Evolutionary conservation across 2,113 vertebrate genomes (phyloP).

Genomic region (Serinus canaria): DNA sequence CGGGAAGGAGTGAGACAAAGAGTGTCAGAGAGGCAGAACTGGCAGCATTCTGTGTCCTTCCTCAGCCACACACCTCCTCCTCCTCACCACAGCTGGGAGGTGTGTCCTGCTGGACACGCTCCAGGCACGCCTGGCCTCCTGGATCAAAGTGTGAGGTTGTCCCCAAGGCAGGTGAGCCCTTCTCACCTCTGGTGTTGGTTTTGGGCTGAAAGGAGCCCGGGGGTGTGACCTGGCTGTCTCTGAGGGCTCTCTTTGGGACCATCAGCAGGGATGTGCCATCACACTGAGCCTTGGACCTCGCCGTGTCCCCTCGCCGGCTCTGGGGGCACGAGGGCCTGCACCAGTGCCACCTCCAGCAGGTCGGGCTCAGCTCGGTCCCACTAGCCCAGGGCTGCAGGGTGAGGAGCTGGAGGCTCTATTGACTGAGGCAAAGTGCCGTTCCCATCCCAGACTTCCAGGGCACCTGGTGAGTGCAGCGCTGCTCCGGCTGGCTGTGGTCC

Average conservation of each 20-base stretch:
- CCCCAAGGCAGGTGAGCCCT: accelerated
- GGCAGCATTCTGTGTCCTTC: neutral
- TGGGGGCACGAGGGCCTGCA: neutral
- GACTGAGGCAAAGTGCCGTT: neutral
- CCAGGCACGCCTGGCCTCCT: accelerated
- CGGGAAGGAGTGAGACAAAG: neutral
- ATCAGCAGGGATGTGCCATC: accelerated
- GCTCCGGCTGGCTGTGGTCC: accelerated
- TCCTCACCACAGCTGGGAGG: accelerated
- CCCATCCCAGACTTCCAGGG: accelerated
- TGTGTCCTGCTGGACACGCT: neutral
- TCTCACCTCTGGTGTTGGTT: accelerated
- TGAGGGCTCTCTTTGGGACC: neutral
- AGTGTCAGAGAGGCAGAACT: neutral
- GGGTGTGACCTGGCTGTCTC: neutral
- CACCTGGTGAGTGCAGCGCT: accelerated
- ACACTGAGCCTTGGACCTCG: accelerated
- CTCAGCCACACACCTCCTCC: neutral
- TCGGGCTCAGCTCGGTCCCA: accelerated
- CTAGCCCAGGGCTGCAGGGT: neutral
- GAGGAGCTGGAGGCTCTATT: neutral
- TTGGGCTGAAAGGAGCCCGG: neutral
- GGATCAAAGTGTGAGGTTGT: accelerated
- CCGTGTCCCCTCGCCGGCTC: accelerated
- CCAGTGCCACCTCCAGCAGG: neutral